These are phyloP conservation scores for Argyresthia albistria DNA, from an alignment of 2,888 invertebrate species.

Conservation along the genomic window DNA sequence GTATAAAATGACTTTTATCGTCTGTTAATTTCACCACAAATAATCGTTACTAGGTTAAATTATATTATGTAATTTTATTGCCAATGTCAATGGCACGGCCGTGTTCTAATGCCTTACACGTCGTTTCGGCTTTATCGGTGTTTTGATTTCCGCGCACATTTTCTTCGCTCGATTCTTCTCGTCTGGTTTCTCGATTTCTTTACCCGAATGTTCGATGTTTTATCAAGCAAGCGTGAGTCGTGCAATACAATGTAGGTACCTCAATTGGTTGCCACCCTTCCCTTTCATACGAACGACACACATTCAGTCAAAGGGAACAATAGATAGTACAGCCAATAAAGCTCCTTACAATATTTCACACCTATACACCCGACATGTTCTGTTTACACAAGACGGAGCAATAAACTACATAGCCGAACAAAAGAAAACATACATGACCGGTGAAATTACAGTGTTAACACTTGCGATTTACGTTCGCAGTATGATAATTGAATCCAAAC, in stretches of 20 bases:
- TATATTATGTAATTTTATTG: constrained; percentile 54
- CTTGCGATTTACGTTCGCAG: constrained; percentile 33
- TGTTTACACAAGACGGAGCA: constrained; percentile 67
- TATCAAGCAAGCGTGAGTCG: no score
- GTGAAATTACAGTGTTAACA: constrained; percentile 44
- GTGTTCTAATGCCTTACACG: constrained; percentile 31
- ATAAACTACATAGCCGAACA: constrained; percentile 62
- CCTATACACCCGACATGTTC: constrained; percentile 41
- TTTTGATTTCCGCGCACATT: constrained; percentile 18
- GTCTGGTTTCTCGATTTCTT: no score
- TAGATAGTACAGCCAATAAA: constrained; percentile 54
- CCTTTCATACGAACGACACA: constrained; percentile 4
- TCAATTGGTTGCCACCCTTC: constrained; percentile 23
- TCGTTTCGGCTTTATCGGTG: constrained; percentile 19
- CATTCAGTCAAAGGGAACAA: constrained; percentile 36
- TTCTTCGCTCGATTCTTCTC: not conserved
- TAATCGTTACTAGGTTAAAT: constrained; percentile 64
- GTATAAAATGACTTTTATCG: constrained; percentile 73
- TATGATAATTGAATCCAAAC: constrained; percentile 56
- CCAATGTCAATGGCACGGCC: constrained; percentile 52
- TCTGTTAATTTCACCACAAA: constrained; percentile 73
- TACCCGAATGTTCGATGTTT: no score
- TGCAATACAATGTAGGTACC: no score
- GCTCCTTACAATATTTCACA: constrained; percentile 63
- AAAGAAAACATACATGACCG: constrained; percentile 58